Conservation (phyloP, 1,140 invertebrate species). For the Zaprionus davidi region DNA sequence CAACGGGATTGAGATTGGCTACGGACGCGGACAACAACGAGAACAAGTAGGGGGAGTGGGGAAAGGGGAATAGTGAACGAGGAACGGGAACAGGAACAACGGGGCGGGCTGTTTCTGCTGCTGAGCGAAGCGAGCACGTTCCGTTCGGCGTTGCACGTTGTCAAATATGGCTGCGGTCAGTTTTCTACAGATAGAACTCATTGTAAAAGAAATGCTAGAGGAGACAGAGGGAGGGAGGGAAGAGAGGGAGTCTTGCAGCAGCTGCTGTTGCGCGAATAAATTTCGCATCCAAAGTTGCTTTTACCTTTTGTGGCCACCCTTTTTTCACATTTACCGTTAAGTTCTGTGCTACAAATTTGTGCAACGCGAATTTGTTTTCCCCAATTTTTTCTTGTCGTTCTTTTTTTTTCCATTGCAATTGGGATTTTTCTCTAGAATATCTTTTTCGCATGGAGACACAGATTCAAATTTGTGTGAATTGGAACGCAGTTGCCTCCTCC, state of each 20-base stretch:
- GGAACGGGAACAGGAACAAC: slow-evolving; percentile 5
- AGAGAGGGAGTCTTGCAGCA: not conserved
- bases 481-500: not conserved
- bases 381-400: not conserved
- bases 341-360: slow-evolving; percentile 60
- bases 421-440: too few relatives aligned
- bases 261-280: slow-evolving; percentile 59
- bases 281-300: slow-evolving; percentile 70
- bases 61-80: too few relatives aligned
- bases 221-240: too few relatives aligned
- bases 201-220: slow-evolving; percentile 18
- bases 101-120: slow-evolving; percentile 27
- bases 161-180: slow-evolving; percentile 79
- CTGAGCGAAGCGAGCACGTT: slow-evolving; percentile 60
- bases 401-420: not conserved
- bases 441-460: not conserved
- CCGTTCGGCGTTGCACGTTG: slow-evolving; percentile 54
- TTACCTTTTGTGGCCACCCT: slow-evolving; percentile 76
- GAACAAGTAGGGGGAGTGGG: not conserved
- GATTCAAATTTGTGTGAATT: slow-evolving; percentile 2
- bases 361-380: slow-evolving; percentile 35
- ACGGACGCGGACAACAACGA: slow-evolving; percentile 10
- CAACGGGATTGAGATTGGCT: slow-evolving; percentile 40
- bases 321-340: slow-evolving; percentile 71
- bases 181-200: slow-evolving; percentile 47